phyloP scores from a whole-genome alignment of 2,888 invertebrate species.

The Pollenia labialis region DNA sequence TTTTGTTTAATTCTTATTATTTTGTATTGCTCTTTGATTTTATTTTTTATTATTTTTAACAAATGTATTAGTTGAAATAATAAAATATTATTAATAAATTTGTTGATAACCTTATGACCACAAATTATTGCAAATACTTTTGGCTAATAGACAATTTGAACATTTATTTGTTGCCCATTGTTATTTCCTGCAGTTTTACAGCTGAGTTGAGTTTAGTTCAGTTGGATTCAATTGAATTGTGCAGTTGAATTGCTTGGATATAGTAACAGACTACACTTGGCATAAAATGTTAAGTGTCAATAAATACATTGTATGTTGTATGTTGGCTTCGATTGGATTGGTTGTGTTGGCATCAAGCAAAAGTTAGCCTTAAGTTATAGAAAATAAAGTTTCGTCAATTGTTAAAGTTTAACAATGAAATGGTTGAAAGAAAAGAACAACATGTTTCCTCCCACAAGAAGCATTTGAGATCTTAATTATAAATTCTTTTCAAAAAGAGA shows the following conservation, averaged over 20 bases:
- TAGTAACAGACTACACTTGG: conserved; percentile 46
- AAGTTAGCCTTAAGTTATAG: conserved; percentile 54
- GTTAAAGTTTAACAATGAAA: conserved; percentile 53
- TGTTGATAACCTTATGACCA: conserved; percentile 73
- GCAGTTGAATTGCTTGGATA: too few relatives aligned
- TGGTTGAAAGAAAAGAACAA: conserved; percentile 19
- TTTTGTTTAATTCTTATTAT: conserved; percentile 25
- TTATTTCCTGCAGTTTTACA: neutral
- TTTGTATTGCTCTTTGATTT: neutral
- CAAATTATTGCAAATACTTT: conserved; percentile 71
- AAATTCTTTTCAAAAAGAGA: neutral
- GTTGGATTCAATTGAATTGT: conserved; percentile 7
- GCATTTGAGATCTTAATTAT: conserved; percentile 70
- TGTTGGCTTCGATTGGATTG: conserved; percentile 16
- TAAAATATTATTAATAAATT: conserved; percentile 74
- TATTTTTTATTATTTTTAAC: neutral
- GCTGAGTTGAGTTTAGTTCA: conserved; percentile 31
- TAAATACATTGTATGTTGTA: conserved; percentile 55
- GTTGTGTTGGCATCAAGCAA: conserved; percentile 59
- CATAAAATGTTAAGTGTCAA: conserved; percentile 70
- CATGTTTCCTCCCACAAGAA: conserved; percentile 50
- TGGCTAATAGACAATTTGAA: conserved; percentile 69
- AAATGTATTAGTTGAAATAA: conserved; percentile 60
- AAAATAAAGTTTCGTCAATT: conserved; percentile 54
- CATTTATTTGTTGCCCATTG: conserved; percentile 66